Base-by-base conservation (phyloP, 2,797 vertebrate genomes). In the Alcedo quadribrachys region DNA sequence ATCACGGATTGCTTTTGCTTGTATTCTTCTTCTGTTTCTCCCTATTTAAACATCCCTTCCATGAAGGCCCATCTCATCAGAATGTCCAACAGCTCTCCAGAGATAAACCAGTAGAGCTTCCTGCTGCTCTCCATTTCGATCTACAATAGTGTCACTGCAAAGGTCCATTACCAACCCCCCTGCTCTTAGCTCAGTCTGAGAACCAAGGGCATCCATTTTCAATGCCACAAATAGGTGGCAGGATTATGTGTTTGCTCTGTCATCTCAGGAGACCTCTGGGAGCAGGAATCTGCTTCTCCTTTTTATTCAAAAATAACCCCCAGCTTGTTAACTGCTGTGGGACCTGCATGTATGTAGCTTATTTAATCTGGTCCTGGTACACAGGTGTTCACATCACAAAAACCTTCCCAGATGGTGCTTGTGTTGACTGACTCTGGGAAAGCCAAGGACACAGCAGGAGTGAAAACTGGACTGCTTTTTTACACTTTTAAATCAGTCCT, bases 351-450 rank as follows among this genome's bases (percentile, higher is more conserved):
- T 48, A 3, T 15, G 28, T 28, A 62, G 17, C 11, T 81, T 62
- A n/a, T 73, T 94, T 89, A 66, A 78, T 74, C 77, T 91, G 74
- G 35, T 70, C 48, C 40, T 69, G 33, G 21, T 55, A 63, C 54
- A 17, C n/a, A 67, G 70, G 30, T 89, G 80, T 83, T 53, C 82
- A 32, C 70, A 85, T 83, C 87, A 87, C 25, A 88, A 77, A 87
- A 95, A 66, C 67, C 67, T 91, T 91, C 62, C 70, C 87, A 87
- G 69, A 79, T 92, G 92, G 60, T 89, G 22, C 63, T 73, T 55
- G 5, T 15, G 18, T 73, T 75, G 69, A 75, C 51, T 82, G 32
- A 61, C 43, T 81, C 35, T 83, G 62, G 73, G 76, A 83, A 89
- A 94, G 74, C 69, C 89, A 89, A 92, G 60, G 69, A 73, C 62